Evolutionary conservation across 2,888 invertebrate genomes (phyloP).

Genomic region (Cryptophagus acutangulus): DNA sequence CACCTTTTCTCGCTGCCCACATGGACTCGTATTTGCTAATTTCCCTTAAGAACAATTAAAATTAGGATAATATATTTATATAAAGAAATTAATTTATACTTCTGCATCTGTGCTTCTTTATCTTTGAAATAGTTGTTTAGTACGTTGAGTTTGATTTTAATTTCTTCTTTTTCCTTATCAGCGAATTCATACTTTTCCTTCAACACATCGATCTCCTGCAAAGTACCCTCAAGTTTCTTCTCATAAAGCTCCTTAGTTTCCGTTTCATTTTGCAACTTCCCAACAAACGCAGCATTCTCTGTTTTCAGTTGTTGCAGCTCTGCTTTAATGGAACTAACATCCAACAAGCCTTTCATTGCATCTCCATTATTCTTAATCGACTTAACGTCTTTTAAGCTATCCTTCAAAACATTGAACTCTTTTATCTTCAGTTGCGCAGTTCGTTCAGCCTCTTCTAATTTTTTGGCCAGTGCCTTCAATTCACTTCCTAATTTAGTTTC

Average conservation of each 20-base stretch:
- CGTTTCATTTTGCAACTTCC: conserved; percentile 48
- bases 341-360: conserved; percentile 45
- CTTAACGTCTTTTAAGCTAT: conserved; percentile 48
- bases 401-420: conserved; percentile 49
- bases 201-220: conserved; percentile 52
- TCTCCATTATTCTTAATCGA: conserved; percentile 43
- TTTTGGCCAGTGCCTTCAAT: conserved; percentile 47
- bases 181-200: conserved; percentile 59
- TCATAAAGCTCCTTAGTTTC: conserved; percentile 48
- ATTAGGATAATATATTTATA: conserved; percentile 4
- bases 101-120: conserved; percentile 79
- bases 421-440: conserved; percentile 42
- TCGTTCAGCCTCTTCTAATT: conserved; percentile 44
- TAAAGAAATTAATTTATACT: conserved; percentile 55
- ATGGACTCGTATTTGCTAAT: conserved; percentile 68
- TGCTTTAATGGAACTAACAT: conserved; percentile 55
- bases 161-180: conserved; percentile 69
- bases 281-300: conserved; percentile 51
- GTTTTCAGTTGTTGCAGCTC: conserved; percentile 54
- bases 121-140: conserved; percentile 87
- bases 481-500: conserved; percentile 54
- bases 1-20: conserved; percentile 76
- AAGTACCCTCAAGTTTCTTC: conserved; percentile 45
- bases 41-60: conserved; percentile 57
- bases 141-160: conserved; percentile 78